Percentiles rank a stretch among this genome's conserved stretches.
These are phyloP conservation scores for Rousettus leschenaultii DNA, from an alignment of 2,113 vertebrate species.

Conservation along the genomic window DNA sequence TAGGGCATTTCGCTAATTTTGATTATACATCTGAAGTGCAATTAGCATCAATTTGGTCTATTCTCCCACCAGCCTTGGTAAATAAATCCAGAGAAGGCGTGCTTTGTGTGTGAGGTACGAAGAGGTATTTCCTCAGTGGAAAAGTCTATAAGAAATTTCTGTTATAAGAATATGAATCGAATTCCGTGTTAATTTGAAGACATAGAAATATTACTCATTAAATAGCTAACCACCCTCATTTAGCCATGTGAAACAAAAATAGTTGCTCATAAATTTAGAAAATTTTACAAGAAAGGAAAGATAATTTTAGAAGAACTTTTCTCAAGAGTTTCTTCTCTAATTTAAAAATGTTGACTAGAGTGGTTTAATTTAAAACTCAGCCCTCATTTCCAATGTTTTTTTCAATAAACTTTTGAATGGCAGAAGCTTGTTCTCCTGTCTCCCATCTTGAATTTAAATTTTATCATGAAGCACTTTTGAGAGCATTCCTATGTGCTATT, in stretches of 20 bases:
- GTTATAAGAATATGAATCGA: background rate
- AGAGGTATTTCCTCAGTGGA: background rate
- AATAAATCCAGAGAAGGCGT: background rate
- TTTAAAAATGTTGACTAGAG: background rate
- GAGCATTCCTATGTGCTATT: background rate
- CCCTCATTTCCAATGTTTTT: background rate
- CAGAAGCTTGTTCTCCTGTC: background rate
- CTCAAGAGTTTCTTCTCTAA: background rate
- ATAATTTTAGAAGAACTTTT: background rate
- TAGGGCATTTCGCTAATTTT: background rate
- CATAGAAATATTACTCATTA: background rate
- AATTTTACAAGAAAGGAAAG: background rate
- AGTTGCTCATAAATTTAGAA: background rate
- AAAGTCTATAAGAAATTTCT: background rate
- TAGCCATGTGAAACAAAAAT: background rate
- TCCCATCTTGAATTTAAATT: background rate
- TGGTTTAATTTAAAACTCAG: background rate
- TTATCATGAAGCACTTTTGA: background rate
- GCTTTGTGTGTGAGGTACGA: fast-evolving
- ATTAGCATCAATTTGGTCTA: fast-evolving
- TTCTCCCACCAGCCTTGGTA: too few relatives aligned
- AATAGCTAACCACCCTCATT: background rate
- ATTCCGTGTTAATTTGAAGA: background rate
- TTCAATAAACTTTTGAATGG: background rate
- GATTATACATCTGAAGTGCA: background rate